Evolutionary conservation across 2,113 vertebrate species (phyloP), one percentile per base, ranked within the genome.

Genomic region (Fregata magnificens): DNA sequence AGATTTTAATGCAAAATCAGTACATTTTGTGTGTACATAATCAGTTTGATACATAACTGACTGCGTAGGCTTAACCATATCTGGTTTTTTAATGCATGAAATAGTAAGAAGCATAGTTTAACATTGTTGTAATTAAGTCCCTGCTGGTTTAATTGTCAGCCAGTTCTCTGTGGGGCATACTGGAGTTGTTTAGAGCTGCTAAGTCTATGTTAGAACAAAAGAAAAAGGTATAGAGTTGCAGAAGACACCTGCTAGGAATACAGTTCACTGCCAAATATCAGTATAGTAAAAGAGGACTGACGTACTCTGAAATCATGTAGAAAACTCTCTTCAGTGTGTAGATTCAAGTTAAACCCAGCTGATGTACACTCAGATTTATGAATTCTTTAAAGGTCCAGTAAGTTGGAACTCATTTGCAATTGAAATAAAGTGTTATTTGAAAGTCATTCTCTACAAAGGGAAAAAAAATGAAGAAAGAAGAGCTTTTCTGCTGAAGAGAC

Each of bases 371-470:
- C 47, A 94, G 59, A 88, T 85, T 96, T 95, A 94, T 96, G 63
- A 96, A 92, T 96, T 90, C 79, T 92, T 88, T 83, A 69, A 88
- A 88, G 72, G 69, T 84, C 56, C 88, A 58, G 40, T 83, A 92
- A 94, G 67, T 83, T 84, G 85, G 77, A 95, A 96, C 49, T 90
- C 85, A 97, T 97, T 96, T 94, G 42, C 85, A 96, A 84, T 92
- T 90, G 47, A 90, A 96, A 95, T 94, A 71, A 96, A 93, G 58
- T 95, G 79, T 88, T 94, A 76, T 80, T 88, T 94, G 82, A 96
- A 96, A 95, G 82, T 96, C 82, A 78, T 84, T 92, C 82, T 88
- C 45, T 74, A 71, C 73, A 95, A 93, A 52, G 18, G 11, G 7
- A 17, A 3, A 55, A 86, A 70, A 90, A 86, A 86, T 44, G 28